A percentile compares a stretch with the other conserved stretches of the same genome.
Evolutionary conservation across 2,113 vertebrate species (phyloP).

Genomic region (Gallinago jamesoni): DNA sequence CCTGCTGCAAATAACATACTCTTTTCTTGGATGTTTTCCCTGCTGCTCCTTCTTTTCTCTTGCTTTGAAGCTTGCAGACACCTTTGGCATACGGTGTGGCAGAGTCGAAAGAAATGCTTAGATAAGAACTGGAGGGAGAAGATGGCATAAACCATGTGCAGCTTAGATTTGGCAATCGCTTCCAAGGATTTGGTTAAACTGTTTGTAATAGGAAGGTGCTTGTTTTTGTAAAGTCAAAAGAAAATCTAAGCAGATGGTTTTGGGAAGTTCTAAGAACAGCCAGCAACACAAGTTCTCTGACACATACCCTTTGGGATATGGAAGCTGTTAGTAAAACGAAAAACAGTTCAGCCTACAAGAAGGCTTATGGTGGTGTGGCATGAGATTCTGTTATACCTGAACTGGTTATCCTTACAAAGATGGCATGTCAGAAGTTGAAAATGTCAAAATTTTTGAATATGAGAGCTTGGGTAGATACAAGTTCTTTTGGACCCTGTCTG

Average conservation of each 20-base stretch:
- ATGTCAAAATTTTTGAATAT: not conserved
- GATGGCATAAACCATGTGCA: not conserved
- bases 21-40: not conserved
- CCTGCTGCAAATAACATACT: not conserved
- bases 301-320: fast-evolving
- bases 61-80: not conserved
- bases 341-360: not conserved
- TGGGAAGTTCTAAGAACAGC: not conserved
- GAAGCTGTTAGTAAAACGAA: not conserved
- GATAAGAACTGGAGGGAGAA: not conserved
- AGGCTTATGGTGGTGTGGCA: not conserved
- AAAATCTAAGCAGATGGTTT: not conserved
- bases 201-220: not conserved
- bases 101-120: not conserved
- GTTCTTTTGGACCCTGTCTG: not conserved
- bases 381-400: not conserved
- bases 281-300: not conserved
- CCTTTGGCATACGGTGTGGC: not conserved
- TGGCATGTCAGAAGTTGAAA: not conserved
- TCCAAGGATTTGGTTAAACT: not conserved
- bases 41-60: not conserved
- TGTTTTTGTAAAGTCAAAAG: not conserved
- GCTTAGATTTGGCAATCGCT: not conserved
- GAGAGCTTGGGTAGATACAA: fast-evolving
- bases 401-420: not conserved